phyloP scores from a whole-genome alignment of 2,113 vertebrate species.

The Zosterops pallidus region DNA sequence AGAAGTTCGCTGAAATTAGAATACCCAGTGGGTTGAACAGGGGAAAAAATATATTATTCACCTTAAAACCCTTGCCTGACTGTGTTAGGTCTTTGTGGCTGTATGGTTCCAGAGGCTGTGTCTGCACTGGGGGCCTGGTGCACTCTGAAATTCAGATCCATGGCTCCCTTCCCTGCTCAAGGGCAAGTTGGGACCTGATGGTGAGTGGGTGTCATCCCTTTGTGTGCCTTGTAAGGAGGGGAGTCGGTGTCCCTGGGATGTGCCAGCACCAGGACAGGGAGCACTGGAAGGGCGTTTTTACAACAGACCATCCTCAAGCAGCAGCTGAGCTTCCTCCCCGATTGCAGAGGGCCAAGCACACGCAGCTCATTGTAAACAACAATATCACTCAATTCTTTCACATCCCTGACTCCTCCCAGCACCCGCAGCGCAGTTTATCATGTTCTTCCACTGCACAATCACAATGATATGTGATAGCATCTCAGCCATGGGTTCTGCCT shows the following conservation, averaged over 20 bases:
- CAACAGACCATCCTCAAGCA: neutral
- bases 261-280: neutral
- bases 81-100: neutral
- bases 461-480: conserved; percentile 24
- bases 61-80: neutral
- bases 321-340: conserved; percentile 5
- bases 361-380: conserved; percentile 19
- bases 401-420: conserved; percentile 46
- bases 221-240: neutral
- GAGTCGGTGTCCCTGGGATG: accelerated
- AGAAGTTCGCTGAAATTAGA: neutral
- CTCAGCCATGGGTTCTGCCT: neutral
- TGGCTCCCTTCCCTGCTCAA: neutral
- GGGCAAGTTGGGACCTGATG: accelerated
- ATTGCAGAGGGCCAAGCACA: conserved; percentile 18
- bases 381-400: neutral
- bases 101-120: neutral
- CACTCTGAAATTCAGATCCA: neutral
- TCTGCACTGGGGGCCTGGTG: neutral
- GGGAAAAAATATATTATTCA: neutral
- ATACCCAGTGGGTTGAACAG: neutral
- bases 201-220: accelerated
- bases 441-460: conserved; percentile 36
- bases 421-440: neutral
- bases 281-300: neutral